Evolutionary conservation across 2,888 invertebrate species (phyloP).

Genomic region (Torymus texanus): DNA sequence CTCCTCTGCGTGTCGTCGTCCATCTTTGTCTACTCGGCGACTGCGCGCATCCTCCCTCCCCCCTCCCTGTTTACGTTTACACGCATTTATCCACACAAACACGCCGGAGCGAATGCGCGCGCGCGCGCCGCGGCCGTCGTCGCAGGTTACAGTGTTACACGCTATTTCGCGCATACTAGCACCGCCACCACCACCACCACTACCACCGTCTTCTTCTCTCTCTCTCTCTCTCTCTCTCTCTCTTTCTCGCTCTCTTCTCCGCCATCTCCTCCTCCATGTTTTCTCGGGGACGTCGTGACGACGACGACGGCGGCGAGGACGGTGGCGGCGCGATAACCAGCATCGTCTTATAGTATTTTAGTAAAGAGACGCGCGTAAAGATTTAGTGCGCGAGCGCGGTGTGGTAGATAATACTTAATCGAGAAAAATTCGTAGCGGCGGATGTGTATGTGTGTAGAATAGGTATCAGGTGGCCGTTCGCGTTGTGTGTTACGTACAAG

Average conservation of each 20-base stretch:
- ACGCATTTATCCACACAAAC: conserved; percentile 20
- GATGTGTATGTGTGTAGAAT: not conserved
- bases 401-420: too few species aligned
- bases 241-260: not conserved
- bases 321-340: not conserved
- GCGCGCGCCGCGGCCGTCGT: too few species aligned
- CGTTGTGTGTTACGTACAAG: too few species aligned
- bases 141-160: too few species aligned
- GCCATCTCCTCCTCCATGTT: conserved; percentile 41
- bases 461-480: too few species aligned
- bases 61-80: conserved; percentile 34
- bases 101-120: not conserved
- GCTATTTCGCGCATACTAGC: too few species aligned
- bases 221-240: not conserved
- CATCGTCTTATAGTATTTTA: too few species aligned
- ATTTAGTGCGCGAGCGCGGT: too few species aligned
- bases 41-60: conserved; percentile 6
- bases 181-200: too few species aligned
- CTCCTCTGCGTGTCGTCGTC: too few species aligned
- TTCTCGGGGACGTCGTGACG: conserved; percentile 23
- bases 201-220: not conserved
- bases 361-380: too few species aligned
- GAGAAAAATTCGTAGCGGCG: not conserved
- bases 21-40: not conserved
- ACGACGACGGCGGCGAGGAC: not conserved